Evolutionary conservation across 2,797 vertebrate species (phyloP).

Genomic region (Oreochromis grahami): DNA sequence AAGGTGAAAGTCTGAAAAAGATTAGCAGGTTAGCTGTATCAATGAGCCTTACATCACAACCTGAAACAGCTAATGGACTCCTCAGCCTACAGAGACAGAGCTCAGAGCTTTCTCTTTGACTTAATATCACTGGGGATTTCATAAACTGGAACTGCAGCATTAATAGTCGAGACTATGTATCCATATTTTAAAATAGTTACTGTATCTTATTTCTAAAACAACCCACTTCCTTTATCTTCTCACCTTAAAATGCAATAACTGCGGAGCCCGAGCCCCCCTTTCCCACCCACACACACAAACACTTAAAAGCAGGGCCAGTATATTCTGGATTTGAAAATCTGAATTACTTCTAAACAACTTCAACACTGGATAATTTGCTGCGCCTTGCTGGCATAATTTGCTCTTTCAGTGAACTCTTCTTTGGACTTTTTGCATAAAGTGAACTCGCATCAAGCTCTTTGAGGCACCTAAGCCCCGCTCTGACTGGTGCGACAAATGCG

Average conservation of each 20-base stretch:
- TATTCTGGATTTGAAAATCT: neutral
- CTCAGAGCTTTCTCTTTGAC: neutral
- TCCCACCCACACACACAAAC: neutral
- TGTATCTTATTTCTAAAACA: neutral
- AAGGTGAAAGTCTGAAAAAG: conserved; percentile 21
- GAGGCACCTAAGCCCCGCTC: neutral
- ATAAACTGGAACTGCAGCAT: neutral
- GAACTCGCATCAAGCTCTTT: neutral
- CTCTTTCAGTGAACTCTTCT: conserved; percentile 2
- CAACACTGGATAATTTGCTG: neutral
- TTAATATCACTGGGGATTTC: neutral
- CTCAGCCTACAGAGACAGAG: neutral
- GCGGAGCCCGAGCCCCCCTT: neutral
- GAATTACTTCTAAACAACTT: neutral
- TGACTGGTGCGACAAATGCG: conserved; percentile 11
- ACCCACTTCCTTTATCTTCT: neutral
- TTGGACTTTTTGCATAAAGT: neutral
- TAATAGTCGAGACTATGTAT: neutral
- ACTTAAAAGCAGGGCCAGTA: neutral
- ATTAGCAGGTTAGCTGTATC: conserved; percentile 35
- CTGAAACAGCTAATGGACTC: neutral
- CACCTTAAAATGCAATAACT: neutral
- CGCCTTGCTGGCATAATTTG: neutral
- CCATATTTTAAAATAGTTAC: neutral
- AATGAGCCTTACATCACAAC: neutral